Conservation (phyloP, 2,888 invertebrate species). For the Euzophera pinguis region DNA sequence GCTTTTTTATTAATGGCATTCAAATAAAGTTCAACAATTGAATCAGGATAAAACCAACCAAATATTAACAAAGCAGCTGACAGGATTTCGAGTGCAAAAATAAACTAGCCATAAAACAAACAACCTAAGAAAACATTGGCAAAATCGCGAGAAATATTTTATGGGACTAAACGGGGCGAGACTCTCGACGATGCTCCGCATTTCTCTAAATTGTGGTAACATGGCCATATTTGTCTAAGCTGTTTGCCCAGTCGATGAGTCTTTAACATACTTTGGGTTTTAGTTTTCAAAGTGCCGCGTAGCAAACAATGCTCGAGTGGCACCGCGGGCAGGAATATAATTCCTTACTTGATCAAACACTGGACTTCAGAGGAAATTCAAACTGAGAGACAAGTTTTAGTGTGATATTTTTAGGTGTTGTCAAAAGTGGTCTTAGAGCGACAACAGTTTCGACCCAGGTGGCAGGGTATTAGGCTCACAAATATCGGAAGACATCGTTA, state of each 20-base stretch:
- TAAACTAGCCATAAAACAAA: not conserved
- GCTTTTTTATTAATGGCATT: too few species aligned
- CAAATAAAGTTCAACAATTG: too few species aligned
- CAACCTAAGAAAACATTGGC: constrained; percentile 12
- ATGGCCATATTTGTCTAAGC: constrained; percentile 56
- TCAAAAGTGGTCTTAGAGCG: too few species aligned
- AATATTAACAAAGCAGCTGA: too few species aligned
- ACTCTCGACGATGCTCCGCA: constrained; percentile 67
- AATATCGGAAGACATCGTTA: too few species aligned
- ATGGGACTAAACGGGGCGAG: constrained; percentile 44
- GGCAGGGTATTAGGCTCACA: too few species aligned
- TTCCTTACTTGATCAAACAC: constrained; percentile 63
- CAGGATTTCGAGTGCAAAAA: not conserved
- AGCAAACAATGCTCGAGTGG: constrained; percentile 66
- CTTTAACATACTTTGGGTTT: constrained; percentile 77
- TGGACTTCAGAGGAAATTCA: constrained; percentile 22
- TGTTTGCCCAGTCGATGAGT: constrained; percentile 73
- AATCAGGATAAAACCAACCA: too few species aligned
- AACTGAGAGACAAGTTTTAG: constrained; percentile 26
- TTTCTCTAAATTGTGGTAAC: constrained; percentile 71
- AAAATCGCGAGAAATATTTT: constrained; percentile 39
- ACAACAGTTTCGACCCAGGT: too few species aligned
- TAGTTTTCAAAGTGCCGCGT: constrained; percentile 75
- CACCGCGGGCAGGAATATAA: constrained; percentile 56
- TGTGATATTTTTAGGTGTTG: too few species aligned